Conservation (phyloP, 2,888 invertebrate genomes). For the Hanleya hanleyi region DNA sequence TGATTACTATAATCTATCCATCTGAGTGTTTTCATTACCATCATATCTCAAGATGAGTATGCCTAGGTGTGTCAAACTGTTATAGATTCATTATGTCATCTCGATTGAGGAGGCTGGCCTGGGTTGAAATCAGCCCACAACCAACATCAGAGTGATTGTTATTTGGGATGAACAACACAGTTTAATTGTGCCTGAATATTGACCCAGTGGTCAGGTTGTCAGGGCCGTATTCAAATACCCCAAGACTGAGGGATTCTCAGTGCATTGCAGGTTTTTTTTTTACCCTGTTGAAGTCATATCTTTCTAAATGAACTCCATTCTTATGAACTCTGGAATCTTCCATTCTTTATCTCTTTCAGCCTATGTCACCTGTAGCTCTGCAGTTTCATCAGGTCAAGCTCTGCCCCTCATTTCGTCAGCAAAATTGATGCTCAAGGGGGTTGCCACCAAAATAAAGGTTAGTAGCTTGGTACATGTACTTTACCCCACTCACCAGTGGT, state of each 20-base stretch:
- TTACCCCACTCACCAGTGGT: not conserved
- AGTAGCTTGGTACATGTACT: constrained; percentile 8
- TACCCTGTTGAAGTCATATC: not conserved
- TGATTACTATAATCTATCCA: too few relatives aligned
- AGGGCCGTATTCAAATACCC: not conserved
- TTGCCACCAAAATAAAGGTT: constrained; percentile 63
- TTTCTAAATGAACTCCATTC: not conserved
- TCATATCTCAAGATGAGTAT: too few relatives aligned
- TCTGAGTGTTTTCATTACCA: too few relatives aligned
- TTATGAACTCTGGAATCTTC: not conserved
- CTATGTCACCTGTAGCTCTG: constrained; percentile 36
- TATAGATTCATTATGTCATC: too few relatives aligned
- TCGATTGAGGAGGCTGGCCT: too few relatives aligned
- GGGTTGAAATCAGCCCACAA: too few relatives aligned
- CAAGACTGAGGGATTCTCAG: not conserved
- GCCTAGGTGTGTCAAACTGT: too few relatives aligned
- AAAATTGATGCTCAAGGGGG: constrained; percentile 64
- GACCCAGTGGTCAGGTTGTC: not conserved
- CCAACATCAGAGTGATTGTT: too few relatives aligned
- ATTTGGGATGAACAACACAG: too few relatives aligned
- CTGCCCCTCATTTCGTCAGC: constrained; percentile 60
- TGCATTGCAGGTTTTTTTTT: not conserved
- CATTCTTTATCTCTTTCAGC: constrained; percentile 39
- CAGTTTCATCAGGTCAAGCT: constrained; percentile 38
- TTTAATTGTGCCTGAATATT: too few relatives aligned